Evolutionary conservation across 2,113 vertebrate genomes (phyloP).

Genomic region (Chaetura pelagica): DNA sequence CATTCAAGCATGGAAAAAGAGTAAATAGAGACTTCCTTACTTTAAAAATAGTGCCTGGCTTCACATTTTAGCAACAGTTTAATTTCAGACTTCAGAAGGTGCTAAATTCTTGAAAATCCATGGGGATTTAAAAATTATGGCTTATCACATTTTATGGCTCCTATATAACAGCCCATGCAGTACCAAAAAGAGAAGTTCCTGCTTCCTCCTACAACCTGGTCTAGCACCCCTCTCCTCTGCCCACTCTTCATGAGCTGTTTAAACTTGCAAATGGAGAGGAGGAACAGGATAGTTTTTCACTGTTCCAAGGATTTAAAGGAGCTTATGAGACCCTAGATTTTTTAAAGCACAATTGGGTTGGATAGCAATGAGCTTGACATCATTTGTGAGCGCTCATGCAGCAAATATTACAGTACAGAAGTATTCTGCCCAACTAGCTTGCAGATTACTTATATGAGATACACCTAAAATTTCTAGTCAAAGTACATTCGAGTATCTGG

Average conservation of each 20-base stretch:
- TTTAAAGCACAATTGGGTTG: neutral
- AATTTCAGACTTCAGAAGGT: neutral
- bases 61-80: neutral
- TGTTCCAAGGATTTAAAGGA: neutral
- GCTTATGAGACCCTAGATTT: neutral
- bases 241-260: neutral
- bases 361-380: neutral
- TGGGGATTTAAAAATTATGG: neutral
- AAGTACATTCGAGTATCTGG: neutral
- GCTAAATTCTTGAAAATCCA: neutral
- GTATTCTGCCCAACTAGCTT: neutral
- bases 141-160: neutral
- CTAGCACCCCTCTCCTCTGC: neutral
- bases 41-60: neutral
- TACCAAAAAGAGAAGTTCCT: neutral
- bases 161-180: neutral
- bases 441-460: neutral
- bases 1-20: neutral
- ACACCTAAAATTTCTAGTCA: neutral
- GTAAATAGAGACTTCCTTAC: neutral
- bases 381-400: neutral
- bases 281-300: neutral
- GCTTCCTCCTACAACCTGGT: neutral
- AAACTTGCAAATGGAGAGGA: neutral
- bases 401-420: neutral